Evolutionary conservation across 1,140 invertebrate species (phyloP).

Genomic region (Ceratitis capitata): DNA sequence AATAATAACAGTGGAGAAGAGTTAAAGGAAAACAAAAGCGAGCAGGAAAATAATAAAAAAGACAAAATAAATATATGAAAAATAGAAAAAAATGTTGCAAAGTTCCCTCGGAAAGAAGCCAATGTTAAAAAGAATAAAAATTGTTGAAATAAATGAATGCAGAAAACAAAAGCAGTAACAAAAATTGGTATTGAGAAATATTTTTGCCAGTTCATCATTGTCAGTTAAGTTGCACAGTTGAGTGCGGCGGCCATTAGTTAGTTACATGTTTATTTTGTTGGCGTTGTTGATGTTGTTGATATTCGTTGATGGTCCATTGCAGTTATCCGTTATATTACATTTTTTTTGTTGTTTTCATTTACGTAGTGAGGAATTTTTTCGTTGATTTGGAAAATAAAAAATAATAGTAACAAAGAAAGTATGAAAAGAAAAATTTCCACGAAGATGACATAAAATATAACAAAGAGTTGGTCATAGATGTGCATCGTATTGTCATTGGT

Average conservation of each 20-base stretch:
- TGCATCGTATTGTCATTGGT: neutral
- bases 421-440: neutral
- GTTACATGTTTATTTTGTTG: constrained; percentile 36
- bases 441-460: neutral
- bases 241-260: constrained; percentile 37
- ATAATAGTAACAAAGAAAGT: too few species aligned
- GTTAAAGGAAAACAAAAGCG: constrained; percentile 28
- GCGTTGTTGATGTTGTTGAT: constrained; percentile 3
- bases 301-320: constrained; percentile 33
- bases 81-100: neutral
- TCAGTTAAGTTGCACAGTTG: constrained; percentile 43
- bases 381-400: neutral
- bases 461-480: neutral
- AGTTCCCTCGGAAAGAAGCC: constrained; percentile 8
- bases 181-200: constrained; percentile 39
- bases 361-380: neutral
- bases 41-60: neutral
- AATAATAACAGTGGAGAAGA: neutral
- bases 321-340: constrained; percentile 16
- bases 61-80: neutral
- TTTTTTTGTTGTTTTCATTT: neutral
- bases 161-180: constrained; percentile 39
- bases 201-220: constrained; percentile 46
- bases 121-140: neutral
- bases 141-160: constrained; percentile 32